Conservation (phyloP, 1,140 invertebrate species). For the Hesperophylax magnus region DNA sequence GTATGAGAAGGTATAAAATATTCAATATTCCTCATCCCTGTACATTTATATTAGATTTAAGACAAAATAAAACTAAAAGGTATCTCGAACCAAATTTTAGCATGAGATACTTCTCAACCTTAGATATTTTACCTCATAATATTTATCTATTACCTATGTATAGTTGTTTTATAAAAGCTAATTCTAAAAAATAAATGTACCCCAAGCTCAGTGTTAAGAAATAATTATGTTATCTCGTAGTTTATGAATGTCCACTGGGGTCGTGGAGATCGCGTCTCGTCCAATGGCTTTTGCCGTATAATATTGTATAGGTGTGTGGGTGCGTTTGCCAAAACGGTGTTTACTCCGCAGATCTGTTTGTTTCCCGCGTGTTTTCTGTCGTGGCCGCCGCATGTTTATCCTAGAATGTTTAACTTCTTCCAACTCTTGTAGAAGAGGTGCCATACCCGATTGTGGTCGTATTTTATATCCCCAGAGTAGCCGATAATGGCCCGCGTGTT, state of each 20-base stretch:
- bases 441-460: not conserved
- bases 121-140: no score
- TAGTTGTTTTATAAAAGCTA: no score
- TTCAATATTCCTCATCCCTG: no score
- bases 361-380: constrained; percentile 1
- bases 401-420: not conserved
- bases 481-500: not conserved
- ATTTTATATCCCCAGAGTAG: not conserved
- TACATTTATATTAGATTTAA: no score
- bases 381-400: not conserved
- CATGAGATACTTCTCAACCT: no score
- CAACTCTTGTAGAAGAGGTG: not conserved
- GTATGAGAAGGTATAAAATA: no score
- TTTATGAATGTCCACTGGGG: constrained; percentile 22
- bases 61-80: no score
- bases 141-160: no score
- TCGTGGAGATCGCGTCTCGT: constrained; percentile 3
- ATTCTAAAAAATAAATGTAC: no score
- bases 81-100: no score
- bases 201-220: not conserved
- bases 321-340: constrained; percentile 47
- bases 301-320: constrained; percentile 22
- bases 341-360: constrained; percentile 44
- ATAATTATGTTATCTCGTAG: not conserved
- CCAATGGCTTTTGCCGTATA: constrained; percentile 11